Percentiles rank a stretch among this genome's conserved stretches.
Evolutionary conservation across 2,797 vertebrate genomes (phyloP).

Genomic region (Eutrigla gurnardus): DNA sequence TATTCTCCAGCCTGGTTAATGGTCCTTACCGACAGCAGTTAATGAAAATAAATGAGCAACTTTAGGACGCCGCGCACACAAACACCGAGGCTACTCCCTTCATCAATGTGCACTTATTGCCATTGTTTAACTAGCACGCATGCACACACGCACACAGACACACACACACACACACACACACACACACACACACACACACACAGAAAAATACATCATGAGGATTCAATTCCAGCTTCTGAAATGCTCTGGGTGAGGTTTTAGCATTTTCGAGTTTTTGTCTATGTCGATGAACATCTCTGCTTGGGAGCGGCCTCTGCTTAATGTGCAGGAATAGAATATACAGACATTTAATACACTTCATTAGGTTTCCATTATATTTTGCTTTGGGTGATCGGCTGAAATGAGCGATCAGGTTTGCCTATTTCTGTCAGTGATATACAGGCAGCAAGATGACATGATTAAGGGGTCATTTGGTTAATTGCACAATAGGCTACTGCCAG

Average conservation of each 20-base stretch:
- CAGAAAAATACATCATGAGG: slow-evolving; percentile 11
- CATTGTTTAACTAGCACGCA: slow-evolving; percentile 45
- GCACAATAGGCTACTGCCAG: slow-evolving; percentile 58
- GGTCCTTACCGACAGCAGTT: slow-evolving; percentile 80
- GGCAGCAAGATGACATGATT: slow-evolving; percentile 77
- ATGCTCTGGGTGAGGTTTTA: slow-evolving; percentile 19
- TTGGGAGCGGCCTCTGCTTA: slow-evolving; percentile 50
- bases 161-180: neutral
- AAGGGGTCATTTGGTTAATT: slow-evolving; percentile 82
- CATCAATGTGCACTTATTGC: slow-evolving; percentile 56
- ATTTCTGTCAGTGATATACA: slow-evolving; percentile 72
- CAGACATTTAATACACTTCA: slow-evolving; percentile 74
- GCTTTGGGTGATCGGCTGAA: slow-evolving; percentile 73
- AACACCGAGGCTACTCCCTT: slow-evolving; percentile 57
- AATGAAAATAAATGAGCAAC: slow-evolving; percentile 78
- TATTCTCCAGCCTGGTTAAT: slow-evolving; percentile 81
- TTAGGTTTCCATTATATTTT: slow-evolving; percentile 82
- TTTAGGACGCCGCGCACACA: slow-evolving; percentile 48
- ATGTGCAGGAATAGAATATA: slow-evolving; percentile 56
- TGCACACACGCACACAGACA: neutral
- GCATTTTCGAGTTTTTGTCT: slow-evolving; percentile 10
- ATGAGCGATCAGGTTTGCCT: slow-evolving; percentile 76
- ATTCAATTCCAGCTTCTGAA: slow-evolving; percentile 33
- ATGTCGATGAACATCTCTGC: slow-evolving; percentile 32
- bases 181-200: neutral